phyloP scores from a whole-genome alignment of 2,797 vertebrate species.

The Notoglanidium macrostoma region DNA sequence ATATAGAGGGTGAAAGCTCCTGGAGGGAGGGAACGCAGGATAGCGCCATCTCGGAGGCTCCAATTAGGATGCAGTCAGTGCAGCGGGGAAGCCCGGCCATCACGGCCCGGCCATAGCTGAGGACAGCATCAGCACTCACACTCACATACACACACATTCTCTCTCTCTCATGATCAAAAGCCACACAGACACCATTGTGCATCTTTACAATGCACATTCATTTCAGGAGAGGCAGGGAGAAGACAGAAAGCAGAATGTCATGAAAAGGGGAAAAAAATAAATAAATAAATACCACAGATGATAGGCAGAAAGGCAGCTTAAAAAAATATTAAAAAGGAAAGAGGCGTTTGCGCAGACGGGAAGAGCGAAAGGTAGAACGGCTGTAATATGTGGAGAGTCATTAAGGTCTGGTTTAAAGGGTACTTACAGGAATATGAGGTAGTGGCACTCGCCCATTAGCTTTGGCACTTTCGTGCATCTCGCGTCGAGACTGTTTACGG shows the following conservation, averaged over 20 bases:
- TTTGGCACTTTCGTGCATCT: constrained; percentile 98
- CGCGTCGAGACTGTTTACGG: constrained; percentile 93
- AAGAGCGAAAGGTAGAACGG: background rate
- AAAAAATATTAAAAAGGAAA: constrained; percentile 17
- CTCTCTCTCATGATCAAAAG: constrained; percentile 82
- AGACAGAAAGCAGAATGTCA: constrained; percentile 64
- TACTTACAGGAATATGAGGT: constrained; percentile 98
- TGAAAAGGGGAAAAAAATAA: constrained; percentile 32
- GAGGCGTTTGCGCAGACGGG: constrained; percentile 57
- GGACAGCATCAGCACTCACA: constrained; percentile 61
- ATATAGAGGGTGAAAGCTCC: constrained; percentile 53
- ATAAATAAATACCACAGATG: constrained; percentile 60
- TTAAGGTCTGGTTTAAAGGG: constrained; percentile 62
- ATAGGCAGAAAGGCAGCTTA: constrained; percentile 52
- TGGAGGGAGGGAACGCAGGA: constrained; percentile 54
- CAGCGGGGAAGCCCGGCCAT: constrained; percentile 62
- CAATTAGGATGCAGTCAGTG: constrained; percentile 69
- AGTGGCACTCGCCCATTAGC: constrained; percentile 95
- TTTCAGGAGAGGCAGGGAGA: constrained; percentile 66
- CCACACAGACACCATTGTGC: constrained; percentile 71
- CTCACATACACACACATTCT: constrained; percentile 46
- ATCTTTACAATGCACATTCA: constrained; percentile 82
- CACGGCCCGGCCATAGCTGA: constrained; percentile 68
- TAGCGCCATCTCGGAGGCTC: constrained; percentile 73
- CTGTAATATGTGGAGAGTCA: constrained; percentile 38